Conservation (phyloP, 2,113 vertebrate species). For the Verasper variegatus region DNA sequence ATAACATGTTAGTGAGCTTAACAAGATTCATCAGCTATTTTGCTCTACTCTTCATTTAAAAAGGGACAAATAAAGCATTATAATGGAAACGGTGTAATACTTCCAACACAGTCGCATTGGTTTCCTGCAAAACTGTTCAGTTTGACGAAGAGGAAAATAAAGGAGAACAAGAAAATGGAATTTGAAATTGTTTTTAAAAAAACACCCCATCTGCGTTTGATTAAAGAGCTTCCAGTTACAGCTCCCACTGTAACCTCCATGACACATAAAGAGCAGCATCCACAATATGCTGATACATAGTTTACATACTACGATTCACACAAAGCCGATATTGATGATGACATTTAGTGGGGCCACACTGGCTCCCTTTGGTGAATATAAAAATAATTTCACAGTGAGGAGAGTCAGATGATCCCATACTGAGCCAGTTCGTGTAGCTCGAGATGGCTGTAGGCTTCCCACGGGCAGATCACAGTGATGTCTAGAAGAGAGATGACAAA, state of each 20-base stretch:
- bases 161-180: background rate
- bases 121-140: background rate
- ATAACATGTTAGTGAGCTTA: background rate
- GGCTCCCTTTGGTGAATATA: constrained; percentile 8
- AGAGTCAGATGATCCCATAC: constrained; percentile 89
- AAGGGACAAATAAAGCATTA: constrained; percentile 3
- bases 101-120: background rate
- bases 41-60: constrained; percentile 2
- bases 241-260: constrained; percentile 18
- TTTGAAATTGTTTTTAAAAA: background rate
- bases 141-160: background rate
- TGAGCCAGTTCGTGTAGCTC: constrained; percentile 92
- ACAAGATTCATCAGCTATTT: background rate
- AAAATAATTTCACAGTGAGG: constrained; percentile 7
- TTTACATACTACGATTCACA: background rate
- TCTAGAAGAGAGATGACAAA: constrained; percentile 72
- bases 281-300: background rate
- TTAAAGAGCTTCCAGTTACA: constrained; percentile 14
- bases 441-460: constrained; percentile 94
- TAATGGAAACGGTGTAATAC: background rate
- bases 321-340: background rate
- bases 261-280: constrained; percentile 2
- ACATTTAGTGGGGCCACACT: background rate
- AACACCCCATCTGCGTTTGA: background rate
- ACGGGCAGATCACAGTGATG: constrained; percentile 92